These are phyloP conservation scores for Cosmorhoe ocellata DNA, from an alignment of 2,888 invertebrate genomes.

Conservation along the genomic window DNA sequence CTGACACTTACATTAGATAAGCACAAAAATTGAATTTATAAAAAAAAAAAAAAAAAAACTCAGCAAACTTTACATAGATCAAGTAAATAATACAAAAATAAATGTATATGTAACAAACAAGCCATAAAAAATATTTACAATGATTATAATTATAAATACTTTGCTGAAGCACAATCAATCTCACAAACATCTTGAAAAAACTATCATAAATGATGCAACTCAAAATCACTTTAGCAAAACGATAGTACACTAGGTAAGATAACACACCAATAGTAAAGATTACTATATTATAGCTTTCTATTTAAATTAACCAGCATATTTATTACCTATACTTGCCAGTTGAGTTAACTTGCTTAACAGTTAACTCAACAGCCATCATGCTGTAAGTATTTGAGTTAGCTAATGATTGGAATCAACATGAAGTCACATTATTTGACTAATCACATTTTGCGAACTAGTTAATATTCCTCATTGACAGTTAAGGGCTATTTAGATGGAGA, in stretches of 20 bases:
- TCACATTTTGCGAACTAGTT: too few relatives aligned
- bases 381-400: too few relatives aligned
- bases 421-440: too few relatives aligned
- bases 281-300: conserved; percentile 20
- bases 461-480: too few relatives aligned
- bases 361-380: too few relatives aligned
- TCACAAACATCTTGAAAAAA: conserved; percentile 30
- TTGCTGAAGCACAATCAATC: conserved; percentile 43
- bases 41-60: conserved; percentile 45
- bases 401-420: too few relatives aligned
- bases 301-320: conserved; percentile 2
- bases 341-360: too few relatives aligned
- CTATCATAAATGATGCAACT: conserved; percentile 36
- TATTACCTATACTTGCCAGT: background rate
- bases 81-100: conserved; percentile 72
- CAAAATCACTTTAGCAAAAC: conserved; percentile 37
- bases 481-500: too few relatives aligned
- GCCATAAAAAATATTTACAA: conserved; percentile 63
- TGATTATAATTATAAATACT: conserved; percentile 47
- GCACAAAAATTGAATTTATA: conserved; percentile 37
- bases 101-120: conserved; percentile 28
- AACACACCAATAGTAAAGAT: conserved; percentile 24
- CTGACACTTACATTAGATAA: conserved; percentile 27
- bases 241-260: conserved; percentile 21
- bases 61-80: conserved; percentile 59